Evolutionary conservation across 1,140 invertebrate genomes (phyloP).

Genomic region (Leptinotarsa texana): DNA sequence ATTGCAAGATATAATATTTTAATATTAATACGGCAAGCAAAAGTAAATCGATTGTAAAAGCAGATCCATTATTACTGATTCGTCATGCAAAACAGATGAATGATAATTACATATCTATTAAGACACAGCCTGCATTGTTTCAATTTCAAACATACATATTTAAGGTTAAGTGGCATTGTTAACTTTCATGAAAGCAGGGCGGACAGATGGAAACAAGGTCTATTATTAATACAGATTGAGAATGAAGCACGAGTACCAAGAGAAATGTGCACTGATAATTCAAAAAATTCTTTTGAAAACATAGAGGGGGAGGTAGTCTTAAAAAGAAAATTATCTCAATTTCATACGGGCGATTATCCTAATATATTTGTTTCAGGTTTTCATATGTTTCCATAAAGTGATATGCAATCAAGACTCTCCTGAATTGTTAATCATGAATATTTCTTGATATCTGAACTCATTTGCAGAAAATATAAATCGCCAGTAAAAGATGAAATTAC

Average conservation of each 20-base stretch:
- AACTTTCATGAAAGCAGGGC: neutral
- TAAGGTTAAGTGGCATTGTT: neutral
- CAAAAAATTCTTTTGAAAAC: too few relatives aligned
- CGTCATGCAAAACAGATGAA: neutral
- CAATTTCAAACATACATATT: constrained; percentile 1
- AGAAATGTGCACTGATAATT: too few relatives aligned
- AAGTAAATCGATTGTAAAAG: neutral
- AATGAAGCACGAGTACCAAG: neutral
- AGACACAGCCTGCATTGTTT: neutral
- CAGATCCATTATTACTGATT: neutral
- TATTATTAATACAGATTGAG: neutral
- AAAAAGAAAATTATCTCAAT: too few relatives aligned
- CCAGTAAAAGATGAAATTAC: too few relatives aligned
- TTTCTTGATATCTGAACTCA: too few relatives aligned
- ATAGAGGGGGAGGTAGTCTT: too few relatives aligned
- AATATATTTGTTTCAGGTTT: too few relatives aligned
- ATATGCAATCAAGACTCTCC: too few relatives aligned
- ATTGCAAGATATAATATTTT: neutral
- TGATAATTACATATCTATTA: constrained; percentile 7
- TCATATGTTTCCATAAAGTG: too few relatives aligned
- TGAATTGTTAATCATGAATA: too few relatives aligned
- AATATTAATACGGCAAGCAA: neutral
- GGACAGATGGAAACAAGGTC: neutral
- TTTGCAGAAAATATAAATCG: too few relatives aligned
- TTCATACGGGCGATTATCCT: too few relatives aligned